Percentiles rank a stretch among this genome's conserved stretches.
Conservation (phyloP, 2,888 invertebrate species). For the Toxonevra muliebris region DNA sequence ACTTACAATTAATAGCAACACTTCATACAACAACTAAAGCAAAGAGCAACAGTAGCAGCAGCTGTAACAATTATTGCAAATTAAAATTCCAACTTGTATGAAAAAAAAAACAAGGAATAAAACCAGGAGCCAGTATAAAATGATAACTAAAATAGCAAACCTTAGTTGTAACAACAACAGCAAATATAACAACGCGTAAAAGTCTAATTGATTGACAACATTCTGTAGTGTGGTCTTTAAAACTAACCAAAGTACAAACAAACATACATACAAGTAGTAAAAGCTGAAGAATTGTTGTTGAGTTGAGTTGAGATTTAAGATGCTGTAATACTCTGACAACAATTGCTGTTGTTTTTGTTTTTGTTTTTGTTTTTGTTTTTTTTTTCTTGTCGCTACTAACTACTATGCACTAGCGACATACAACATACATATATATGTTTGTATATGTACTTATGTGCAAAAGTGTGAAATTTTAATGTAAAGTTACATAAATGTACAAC, state of each 20-base stretch:
- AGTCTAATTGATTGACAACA: not conserved
- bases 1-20: not conserved
- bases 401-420: too few species aligned
- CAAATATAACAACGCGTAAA: too few species aligned
- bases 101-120: not conserved
- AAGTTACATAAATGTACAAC: constrained; percentile 22
- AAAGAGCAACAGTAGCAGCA: constrained; percentile 34
- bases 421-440: not conserved
- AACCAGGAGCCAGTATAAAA: constrained; percentile 4
- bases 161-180: too few species aligned
- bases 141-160: not conserved
- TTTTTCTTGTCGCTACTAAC: too few species aligned
- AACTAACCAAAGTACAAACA: too few species aligned
- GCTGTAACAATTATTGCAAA: constrained; percentile 54
- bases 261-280: too few species aligned
- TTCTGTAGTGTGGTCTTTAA: not conserved
- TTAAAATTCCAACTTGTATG: constrained; percentile 51
- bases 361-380: too few species aligned
- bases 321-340: too few species aligned
- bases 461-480: constrained; percentile 26
- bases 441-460: not conserved
- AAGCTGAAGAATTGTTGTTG: too few species aligned
- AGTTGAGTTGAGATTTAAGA: too few species aligned
- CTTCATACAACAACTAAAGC: not conserved
- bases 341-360: too few species aligned